Conservation (phyloP, 2,888 invertebrate genomes). For the Homarus gammarus region DNA sequence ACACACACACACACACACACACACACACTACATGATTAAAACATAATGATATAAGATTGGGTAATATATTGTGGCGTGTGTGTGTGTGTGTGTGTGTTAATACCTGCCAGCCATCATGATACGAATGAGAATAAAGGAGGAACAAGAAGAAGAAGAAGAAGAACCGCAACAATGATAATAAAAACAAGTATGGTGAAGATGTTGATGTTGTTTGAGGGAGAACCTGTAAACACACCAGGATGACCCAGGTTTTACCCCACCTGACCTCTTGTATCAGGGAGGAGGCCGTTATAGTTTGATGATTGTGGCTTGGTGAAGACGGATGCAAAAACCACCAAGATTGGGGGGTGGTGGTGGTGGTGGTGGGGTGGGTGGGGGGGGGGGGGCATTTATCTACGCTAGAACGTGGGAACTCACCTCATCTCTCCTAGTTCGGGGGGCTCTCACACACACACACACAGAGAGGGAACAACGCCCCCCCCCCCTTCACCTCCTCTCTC, state of each 20-base stretch:
- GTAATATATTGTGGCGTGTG: too few species aligned
- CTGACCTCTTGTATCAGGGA: constrained; percentile 26
- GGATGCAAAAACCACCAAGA: constrained; percentile 40
- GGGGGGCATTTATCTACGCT: constrained; percentile 53
- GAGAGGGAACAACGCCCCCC: background rate
- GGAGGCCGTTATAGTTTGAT: constrained; percentile 40
- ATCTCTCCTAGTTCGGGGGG: background rate
- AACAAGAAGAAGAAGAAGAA: background rate
- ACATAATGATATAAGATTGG: too few species aligned
- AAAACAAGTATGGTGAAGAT: background rate
- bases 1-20: too few species aligned
- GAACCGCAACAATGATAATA: too few species aligned
- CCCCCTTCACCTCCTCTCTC: constrained; percentile 5
- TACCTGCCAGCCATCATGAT: too few species aligned
- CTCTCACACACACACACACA: background rate
- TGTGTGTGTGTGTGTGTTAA: too few species aligned
- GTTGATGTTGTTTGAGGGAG: background rate
- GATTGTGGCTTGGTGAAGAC: constrained; percentile 53
- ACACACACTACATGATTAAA: too few species aligned
- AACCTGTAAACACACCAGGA: constrained; percentile 30
- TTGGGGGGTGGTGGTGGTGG: too few species aligned
- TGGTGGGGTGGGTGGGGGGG: too few species aligned
- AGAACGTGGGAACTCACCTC: constrained; percentile 46
- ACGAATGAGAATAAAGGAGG: constrained; percentile 2
- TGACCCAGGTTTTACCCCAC: too few species aligned